Evolutionary conservation across 2,797 vertebrate species (phyloP).

Genomic region (Channa striata): DNA sequence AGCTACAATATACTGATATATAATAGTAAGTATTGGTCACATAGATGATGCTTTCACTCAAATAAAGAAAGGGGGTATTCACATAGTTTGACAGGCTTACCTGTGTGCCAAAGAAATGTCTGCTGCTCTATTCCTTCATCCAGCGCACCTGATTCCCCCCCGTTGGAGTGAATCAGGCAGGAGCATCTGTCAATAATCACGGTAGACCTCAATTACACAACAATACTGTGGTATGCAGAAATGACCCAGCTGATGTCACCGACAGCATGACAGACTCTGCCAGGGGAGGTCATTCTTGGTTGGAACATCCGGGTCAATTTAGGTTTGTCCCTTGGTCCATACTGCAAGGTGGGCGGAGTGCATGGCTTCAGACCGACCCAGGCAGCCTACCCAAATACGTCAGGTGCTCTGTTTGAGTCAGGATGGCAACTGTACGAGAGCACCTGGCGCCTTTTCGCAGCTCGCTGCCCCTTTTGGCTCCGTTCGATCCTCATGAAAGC

Average conservation of each 20-base stretch:
- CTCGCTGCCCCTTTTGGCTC: background rate
- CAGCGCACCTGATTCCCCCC: slow-evolving; percentile 11
- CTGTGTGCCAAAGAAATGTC: slow-evolving; percentile 2
- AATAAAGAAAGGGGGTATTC: background rate
- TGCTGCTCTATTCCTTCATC: background rate
- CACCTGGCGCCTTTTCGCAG: background rate
- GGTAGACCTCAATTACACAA: background rate
- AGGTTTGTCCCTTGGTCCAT: background rate
- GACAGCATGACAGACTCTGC: background rate
- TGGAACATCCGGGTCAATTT: slow-evolving; percentile 5
- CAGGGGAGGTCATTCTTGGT: background rate
- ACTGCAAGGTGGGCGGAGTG: background rate
- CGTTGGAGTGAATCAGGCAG: background rate
- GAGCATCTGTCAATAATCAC: slow-evolving; percentile 13
- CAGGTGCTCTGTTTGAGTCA: background rate
- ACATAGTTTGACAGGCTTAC: background rate
- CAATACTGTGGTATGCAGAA: slow-evolving; percentile 9
- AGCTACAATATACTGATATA: no score
- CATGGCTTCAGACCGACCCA: background rate
- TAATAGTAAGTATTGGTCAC: no score
- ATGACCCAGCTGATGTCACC: slow-evolving; percentile 17
- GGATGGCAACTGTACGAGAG: slow-evolving; percentile 1
- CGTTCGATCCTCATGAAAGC: background rate
- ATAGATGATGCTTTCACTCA: no score
- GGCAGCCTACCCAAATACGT: background rate